Evolutionary conservation across 2,113 vertebrate genomes (phyloP).

Genomic region (Hemibagrus wyckioides): DNA sequence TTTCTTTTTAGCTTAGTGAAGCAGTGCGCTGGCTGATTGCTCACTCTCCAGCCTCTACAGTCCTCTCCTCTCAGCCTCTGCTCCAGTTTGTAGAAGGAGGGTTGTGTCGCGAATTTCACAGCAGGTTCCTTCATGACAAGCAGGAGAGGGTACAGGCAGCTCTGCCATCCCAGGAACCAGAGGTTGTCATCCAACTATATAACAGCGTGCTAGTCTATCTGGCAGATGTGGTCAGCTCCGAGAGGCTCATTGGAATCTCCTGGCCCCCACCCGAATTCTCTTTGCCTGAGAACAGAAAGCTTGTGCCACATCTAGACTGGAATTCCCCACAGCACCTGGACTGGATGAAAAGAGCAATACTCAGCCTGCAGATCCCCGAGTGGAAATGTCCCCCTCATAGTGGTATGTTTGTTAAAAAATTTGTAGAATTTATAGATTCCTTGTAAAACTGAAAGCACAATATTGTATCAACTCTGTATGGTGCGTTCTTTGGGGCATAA

Average conservation of each 20-base stretch:
- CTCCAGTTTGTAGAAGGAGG: slow-evolving; percentile 81
- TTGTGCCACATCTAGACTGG: slow-evolving; percentile 86
- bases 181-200: slow-evolving; percentile 80
- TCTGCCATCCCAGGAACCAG: slow-evolving; percentile 78
- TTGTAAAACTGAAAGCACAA: neutral
- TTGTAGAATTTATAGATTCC: neutral
- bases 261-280: slow-evolving; percentile 89
- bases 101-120: slow-evolving; percentile 78
- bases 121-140: slow-evolving; percentile 77
- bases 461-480: neutral
- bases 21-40: slow-evolving; percentile 84
- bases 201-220: slow-evolving; percentile 82
- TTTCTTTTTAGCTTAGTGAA: slow-evolving; percentile 72
- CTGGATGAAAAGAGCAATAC: slow-evolving; percentile 83
- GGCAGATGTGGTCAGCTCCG: slow-evolving; percentile 76
- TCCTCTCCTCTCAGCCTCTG: slow-evolving; percentile 83
- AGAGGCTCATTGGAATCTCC: slow-evolving; percentile 78
- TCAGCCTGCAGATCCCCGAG: slow-evolving; percentile 85
- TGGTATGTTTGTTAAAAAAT: slow-evolving; percentile 60
- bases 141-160: slow-evolving; percentile 70
- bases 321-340: slow-evolving; percentile 79
- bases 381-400: slow-evolving; percentile 74
- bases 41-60: slow-evolving; percentile 68
- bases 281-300: slow-evolving; percentile 67
- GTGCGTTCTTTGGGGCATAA: neutral